Evolutionary conservation across 2,888 invertebrate species (phyloP).

Genomic region (Hedya salicella): DNA sequence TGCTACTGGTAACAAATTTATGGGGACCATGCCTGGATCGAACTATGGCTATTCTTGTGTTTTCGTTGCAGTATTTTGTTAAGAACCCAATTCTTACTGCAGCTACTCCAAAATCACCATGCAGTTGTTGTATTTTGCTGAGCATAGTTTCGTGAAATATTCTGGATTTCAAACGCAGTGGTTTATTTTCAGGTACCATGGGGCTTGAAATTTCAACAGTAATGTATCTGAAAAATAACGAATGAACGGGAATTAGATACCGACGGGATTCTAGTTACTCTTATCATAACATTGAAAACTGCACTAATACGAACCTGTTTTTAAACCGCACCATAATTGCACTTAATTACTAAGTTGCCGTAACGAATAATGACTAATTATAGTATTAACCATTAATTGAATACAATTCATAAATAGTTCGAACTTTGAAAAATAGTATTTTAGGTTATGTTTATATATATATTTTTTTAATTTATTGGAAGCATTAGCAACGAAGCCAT

Average conservation of each 20-base stretch:
- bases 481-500: no score
- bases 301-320: slow-evolving; percentile 79
- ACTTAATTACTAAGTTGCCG: background rate
- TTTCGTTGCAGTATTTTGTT: slow-evolving; percentile 92
- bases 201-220: slow-evolving; percentile 86
- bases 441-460: slow-evolving; percentile 19
- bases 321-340: slow-evolving; percentile 86
- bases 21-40: slow-evolving; percentile 91
- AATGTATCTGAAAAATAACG: slow-evolving; percentile 85
- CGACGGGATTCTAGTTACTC: background rate
- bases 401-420: background rate
- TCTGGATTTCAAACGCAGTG: slow-evolving; percentile 79
- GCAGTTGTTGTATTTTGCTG: slow-evolving; percentile 87
- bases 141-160: slow-evolving; percentile 85
- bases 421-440: background rate
- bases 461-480: no score
- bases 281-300: background rate
- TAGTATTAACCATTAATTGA: background rate
- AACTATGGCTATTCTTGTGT: slow-evolving; percentile 90
- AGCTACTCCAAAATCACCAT: slow-evolving; percentile 91
- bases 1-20: slow-evolving; percentile 87
- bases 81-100: slow-evolving; percentile 88
- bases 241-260: background rate
- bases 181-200: slow-evolving; percentile 75
- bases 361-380: background rate